Percentiles rank a stretch among this genome's conserved stretches.
These are phyloP conservation scores for Phycodurus eques DNA, from an alignment of 2,113 vertebrate genomes.

Conservation along the genomic window DNA sequence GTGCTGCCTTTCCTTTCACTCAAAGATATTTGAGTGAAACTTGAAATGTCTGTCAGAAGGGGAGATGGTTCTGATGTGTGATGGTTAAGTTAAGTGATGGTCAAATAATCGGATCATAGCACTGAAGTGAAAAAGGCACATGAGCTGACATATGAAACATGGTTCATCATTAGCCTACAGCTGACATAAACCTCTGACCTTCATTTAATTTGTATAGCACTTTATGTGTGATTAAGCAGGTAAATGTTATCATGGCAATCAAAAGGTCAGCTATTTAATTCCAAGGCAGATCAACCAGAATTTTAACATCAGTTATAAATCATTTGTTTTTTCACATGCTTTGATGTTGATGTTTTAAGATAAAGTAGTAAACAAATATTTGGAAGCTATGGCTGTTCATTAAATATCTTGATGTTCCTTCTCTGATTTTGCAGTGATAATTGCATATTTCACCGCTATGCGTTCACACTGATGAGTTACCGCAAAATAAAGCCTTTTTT, in stretches of 20 bases:
- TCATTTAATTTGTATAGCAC: conserved; percentile 35
- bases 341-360: background rate
- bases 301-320: conserved; percentile 10
- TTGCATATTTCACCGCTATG: too few species aligned
- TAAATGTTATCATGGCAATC: conserved; percentile 48
- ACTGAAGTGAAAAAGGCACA: conserved; percentile 37
- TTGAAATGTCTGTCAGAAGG: background rate
- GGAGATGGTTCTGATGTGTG: background rate
- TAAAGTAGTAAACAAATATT: background rate
- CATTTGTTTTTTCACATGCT: background rate
- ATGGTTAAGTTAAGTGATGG: conserved; percentile 11
- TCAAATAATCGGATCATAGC: conserved; percentile 39
- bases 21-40: background rate
- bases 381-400: background rate
- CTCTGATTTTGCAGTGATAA: too few species aligned
- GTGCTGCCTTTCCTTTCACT: background rate
- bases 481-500: too few species aligned
- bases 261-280: conserved; percentile 43
- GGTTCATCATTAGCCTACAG: conserved; percentile 43
- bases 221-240: conserved; percentile 49
- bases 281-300: conserved; percentile 23
- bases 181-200: conserved; percentile 48
- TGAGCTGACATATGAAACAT: conserved; percentile 65
- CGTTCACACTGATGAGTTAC: too few species aligned
- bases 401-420: background rate